Percentiles rank a stretch among this genome's conserved stretches.
Evolutionary conservation across 2,888 invertebrate species (phyloP).

Genomic region (Zeuzera pyrina): DNA sequence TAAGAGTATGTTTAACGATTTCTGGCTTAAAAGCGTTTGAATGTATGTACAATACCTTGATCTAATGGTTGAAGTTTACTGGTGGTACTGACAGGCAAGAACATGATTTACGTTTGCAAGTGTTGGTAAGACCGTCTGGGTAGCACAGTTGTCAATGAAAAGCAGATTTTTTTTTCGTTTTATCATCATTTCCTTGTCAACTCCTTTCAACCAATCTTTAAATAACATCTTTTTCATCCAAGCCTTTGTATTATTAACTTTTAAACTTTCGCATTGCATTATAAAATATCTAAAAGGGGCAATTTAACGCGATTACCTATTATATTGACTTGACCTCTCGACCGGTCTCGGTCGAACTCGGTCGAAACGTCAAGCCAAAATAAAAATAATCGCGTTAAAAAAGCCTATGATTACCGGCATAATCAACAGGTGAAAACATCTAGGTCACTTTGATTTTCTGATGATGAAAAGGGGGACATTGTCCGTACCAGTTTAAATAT

Average conservation of each 20-base stretch:
- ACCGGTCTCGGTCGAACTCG: too few species aligned
- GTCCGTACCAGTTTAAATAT: conserved; percentile 9
- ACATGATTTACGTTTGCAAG: conserved; percentile 9
- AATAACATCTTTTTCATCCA: neutral
- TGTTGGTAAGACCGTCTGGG: conserved; percentile 7
- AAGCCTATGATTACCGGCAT: too few species aligned
- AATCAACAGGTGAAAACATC: conserved; percentile 15
- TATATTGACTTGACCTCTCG: too few species aligned
- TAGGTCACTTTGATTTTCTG: conserved; percentile 12
- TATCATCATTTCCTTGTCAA: conserved; percentile 9
- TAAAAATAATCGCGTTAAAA: too few species aligned
- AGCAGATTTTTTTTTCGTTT: conserved; percentile 8
- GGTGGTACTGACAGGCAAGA: conserved; percentile 10
- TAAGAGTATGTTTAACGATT: conserved; percentile 14
- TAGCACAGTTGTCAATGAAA: conserved; percentile 12
- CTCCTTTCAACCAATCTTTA: neutral
- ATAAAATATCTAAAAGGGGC: too few species aligned
- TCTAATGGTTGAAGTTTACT: conserved; percentile 13
- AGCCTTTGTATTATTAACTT: conserved; percentile 3
- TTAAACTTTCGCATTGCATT: too few species aligned
- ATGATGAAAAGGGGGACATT: conserved; percentile 7
- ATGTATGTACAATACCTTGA: conserved; percentile 16
- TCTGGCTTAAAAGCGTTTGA: conserved; percentile 10
- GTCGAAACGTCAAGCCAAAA: too few species aligned
- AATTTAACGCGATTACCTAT: too few species aligned